A percentile compares a stretch with the other conserved stretches of the same genome.
phyloP scores from a whole-genome alignment of 2,888 invertebrate species.

The Carabus problematicus region DNA sequence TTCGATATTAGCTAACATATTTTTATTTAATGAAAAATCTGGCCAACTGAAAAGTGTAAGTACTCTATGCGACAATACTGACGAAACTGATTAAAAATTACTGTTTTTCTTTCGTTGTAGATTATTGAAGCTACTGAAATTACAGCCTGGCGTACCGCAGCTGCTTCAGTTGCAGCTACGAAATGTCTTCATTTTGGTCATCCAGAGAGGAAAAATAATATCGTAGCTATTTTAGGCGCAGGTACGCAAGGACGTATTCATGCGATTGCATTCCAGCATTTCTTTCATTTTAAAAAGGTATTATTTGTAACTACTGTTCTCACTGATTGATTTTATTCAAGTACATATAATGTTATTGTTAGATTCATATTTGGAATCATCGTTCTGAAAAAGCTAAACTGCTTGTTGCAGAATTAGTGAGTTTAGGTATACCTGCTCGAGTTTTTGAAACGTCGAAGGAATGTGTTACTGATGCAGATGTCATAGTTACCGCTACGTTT shows the following conservation, averaged over 20 bases:
- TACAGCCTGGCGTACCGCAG: slow-evolving; percentile 66
- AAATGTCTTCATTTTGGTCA: slow-evolving; percentile 58
- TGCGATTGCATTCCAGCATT: slow-evolving; percentile 60
- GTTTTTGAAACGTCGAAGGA: slow-evolving; percentile 54
- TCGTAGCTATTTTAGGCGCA: slow-evolving; percentile 62
- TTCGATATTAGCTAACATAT: slow-evolving; percentile 59
- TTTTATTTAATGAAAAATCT: slow-evolving; percentile 58
- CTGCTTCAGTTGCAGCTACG: slow-evolving; percentile 66
- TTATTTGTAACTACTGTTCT: slow-evolving; percentile 21
- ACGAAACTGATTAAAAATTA: not conserved
- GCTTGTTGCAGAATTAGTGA: slow-evolving; percentile 55
- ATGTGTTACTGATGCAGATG: slow-evolving; percentile 66
- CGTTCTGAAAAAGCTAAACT: slow-evolving; percentile 53
- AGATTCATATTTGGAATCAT: slow-evolving; percentile 67
- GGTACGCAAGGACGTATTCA: slow-evolving; percentile 64
- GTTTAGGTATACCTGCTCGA: slow-evolving; percentile 37
- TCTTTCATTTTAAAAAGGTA: slow-evolving; percentile 59
- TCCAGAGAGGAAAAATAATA: slow-evolving; percentile 47
- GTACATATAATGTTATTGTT: slow-evolving; percentile 37
- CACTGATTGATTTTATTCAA: not conserved
- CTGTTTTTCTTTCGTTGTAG: slow-evolving; percentile 47
- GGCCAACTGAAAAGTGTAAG: slow-evolving; percentile 59
- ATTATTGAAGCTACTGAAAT: slow-evolving; percentile 63
- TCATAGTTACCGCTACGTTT: slow-evolving; percentile 68
- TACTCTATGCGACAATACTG: slow-evolving; percentile 13